A percentile compares a stretch with the other conserved stretches of the same genome.
Evolutionary conservation across 2,888 invertebrate genomes (phyloP).

Genomic region (Kuschelorhynchus macadamiae): DNA sequence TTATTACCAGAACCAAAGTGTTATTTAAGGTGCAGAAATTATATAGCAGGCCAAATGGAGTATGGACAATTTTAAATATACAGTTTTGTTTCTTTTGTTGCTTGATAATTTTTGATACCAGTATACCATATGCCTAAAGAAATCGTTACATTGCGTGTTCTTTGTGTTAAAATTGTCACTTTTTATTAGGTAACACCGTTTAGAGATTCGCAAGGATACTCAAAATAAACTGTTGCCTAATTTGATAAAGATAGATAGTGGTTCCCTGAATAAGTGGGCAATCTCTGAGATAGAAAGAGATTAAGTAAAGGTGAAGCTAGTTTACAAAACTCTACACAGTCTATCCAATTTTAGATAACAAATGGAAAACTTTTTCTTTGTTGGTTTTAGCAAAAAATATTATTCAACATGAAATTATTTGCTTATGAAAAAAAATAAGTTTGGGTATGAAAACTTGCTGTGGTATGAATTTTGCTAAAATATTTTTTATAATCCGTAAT

Average conservation of each 20-base stretch:
- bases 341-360: no score
- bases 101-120: constrained; percentile 7
- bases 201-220: neutral
- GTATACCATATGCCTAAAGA: constrained; percentile 20
- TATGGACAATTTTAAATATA: constrained; percentile 35
- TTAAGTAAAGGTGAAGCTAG: no score
- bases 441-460: no score
- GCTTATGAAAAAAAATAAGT: no score
- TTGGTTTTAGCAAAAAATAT: no score
- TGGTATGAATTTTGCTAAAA: no score
- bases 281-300: no score
- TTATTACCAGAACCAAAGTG: constrained; percentile 27
- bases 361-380: no score
- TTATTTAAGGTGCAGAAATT: constrained; percentile 34
- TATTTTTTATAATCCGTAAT: no score
- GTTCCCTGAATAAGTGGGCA: neutral
- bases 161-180: constrained; percentile 8
- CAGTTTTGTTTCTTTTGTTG: constrained; percentile 21
- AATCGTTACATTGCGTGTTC: constrained; percentile 25
- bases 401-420: no score
- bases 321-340: no score
- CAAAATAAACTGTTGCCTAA: no score
- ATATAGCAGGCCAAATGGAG: constrained; percentile 9
- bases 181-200: constrained; percentile 1
- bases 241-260: neutral